Percentiles rank a stretch among this genome's conserved stretches.
phyloP scores from a whole-genome alignment of 2,888 invertebrate genomes.

The Sesia apiformis region DNA sequence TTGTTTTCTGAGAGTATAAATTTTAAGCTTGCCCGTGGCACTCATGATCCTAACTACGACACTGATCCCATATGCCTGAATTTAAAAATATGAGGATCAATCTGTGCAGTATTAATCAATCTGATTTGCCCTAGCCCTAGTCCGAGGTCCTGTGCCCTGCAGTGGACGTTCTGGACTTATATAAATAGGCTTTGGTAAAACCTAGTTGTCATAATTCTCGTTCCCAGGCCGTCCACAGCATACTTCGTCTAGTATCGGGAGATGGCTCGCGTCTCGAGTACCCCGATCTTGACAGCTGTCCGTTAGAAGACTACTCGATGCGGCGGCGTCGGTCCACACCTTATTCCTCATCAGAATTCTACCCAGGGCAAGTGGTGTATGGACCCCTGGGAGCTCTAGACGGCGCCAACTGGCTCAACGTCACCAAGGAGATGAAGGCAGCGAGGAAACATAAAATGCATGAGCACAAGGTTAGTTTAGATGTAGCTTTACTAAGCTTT shows the following conservation, averaged over 20 bases:
- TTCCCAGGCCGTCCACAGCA: constrained; percentile 75
- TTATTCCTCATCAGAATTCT: constrained; percentile 64
- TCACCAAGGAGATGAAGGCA: constrained; percentile 82
- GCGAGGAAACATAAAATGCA: constrained; percentile 75
- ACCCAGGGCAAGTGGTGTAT: constrained; percentile 75
- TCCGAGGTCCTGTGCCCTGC: no score
- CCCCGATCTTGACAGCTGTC: constrained; percentile 80
- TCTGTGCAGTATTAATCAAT: no score
- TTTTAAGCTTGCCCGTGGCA: no score
- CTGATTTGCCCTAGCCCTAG: no score
- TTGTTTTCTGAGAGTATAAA: no score
- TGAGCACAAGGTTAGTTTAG: constrained; percentile 62
- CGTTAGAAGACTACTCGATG: constrained; percentile 82
- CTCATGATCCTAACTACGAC: no score
- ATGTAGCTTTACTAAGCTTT: no score
- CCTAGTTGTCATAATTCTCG: no score
- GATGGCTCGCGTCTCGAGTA: constrained; percentile 79
- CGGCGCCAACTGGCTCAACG: constrained; percentile 86
- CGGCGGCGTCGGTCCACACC: constrained; percentile 74
- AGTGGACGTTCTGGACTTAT: no score
- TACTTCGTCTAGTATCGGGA: constrained; percentile 77
- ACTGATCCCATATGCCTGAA: no score
- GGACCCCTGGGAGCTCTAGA: constrained; percentile 84
- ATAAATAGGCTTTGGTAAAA: no score
- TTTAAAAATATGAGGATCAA: no score